Percentiles rank a stretch among this genome's conserved stretches.
Evolutionary conservation across 2,113 vertebrate species (phyloP).

Genomic region (Onychostruthus taczanowskii): DNA sequence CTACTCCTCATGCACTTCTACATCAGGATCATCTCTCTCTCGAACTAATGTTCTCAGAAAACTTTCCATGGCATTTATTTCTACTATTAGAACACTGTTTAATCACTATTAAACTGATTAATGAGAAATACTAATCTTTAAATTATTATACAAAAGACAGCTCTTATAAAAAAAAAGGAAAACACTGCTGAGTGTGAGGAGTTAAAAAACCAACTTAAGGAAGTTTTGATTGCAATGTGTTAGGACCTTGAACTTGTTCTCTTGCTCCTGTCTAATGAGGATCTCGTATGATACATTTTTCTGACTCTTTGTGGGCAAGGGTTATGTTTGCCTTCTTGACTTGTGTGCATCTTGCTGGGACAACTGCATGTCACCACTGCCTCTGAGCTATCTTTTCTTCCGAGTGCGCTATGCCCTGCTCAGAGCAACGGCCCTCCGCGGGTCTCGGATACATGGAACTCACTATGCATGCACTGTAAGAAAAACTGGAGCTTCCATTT

Average conservation of each 20-base stretch:
- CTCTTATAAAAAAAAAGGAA: neutral
- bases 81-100: neutral
- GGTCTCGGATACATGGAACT: neutral
- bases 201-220: neutral
- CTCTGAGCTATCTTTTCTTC: neutral
- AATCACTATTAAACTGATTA: neutral
- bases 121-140: neutral
- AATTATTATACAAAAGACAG: neutral
- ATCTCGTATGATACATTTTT: neutral
- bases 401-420: neutral
- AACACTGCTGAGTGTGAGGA: neutral
- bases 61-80: neutral
- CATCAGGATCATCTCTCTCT: neutral
- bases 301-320: neutral
- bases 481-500: neutral
- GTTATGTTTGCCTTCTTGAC: neutral
- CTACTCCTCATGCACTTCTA: neutral
- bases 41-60: neutral
- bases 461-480: neutral
- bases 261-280: neutral
- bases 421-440: neutral
- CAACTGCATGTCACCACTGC: neutral
- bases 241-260: neutral
- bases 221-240: neutral
- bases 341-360: neutral